Evolutionary conservation across 2,888 invertebrate species (phyloP).

Genomic region (Empis stercorea): DNA sequence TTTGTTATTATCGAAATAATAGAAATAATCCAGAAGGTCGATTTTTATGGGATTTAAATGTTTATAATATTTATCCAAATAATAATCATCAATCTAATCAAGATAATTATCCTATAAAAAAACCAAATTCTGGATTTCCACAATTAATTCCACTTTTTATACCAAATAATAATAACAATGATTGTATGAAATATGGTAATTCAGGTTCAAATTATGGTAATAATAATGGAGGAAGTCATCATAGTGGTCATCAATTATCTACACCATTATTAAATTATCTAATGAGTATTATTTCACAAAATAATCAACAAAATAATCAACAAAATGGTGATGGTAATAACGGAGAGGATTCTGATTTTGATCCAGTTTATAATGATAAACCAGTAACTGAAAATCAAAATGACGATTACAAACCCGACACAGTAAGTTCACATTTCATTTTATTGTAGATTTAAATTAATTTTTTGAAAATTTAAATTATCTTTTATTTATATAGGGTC

Average conservation of each 20-base stretch:
- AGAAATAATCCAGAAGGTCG: constrained; percentile 21
- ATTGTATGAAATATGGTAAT: too few relatives aligned
- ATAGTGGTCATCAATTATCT: background rate
- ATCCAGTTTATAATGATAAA: constrained; percentile 10
- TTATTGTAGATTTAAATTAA: background rate
- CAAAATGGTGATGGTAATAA: too few relatives aligned
- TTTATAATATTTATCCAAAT: constrained; percentile 25
- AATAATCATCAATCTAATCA: background rate
- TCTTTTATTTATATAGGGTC: constrained; percentile 7
- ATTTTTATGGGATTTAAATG: constrained; percentile 30
- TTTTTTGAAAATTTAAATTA: background rate
- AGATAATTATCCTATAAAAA: background rate
- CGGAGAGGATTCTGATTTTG: constrained; percentile 5
- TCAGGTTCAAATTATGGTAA: background rate
- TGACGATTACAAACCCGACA: background rate
- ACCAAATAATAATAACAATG: too few relatives aligned
- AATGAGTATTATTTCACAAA: background rate
- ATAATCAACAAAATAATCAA: too few relatives aligned
- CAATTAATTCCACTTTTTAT: background rate
- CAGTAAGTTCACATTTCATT: background rate
- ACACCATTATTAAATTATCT: background rate
- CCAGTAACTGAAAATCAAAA: background rate
- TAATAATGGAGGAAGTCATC: background rate
- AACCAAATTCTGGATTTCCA: background rate
- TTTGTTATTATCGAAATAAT: background rate